These are phyloP conservation scores for Druon quercuslanigerum DNA, from an alignment of 1,140 invertebrate species.

Conservation along the genomic window DNA sequence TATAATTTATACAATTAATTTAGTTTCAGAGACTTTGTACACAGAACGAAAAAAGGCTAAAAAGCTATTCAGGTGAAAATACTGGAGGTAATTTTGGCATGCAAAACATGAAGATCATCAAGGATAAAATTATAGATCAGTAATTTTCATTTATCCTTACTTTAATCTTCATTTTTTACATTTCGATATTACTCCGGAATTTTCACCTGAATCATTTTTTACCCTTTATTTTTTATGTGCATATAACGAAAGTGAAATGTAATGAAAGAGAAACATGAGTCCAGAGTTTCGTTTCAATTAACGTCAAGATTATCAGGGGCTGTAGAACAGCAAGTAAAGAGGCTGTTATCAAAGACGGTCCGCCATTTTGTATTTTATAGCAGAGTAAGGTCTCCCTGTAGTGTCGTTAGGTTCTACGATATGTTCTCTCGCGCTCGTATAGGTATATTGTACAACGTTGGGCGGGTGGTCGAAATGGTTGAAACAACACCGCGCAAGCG, in stretches of 20 bases:
- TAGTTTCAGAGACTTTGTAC: too few species aligned
- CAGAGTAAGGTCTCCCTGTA: constrained; percentile 46
- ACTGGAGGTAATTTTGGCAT: too few species aligned
- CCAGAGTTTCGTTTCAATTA: neutral
- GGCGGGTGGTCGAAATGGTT: constrained; percentile 33
- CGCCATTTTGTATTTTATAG: constrained; percentile 64
- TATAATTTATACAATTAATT: too few species aligned
- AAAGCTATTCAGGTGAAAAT: too few species aligned
- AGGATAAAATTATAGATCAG: too few species aligned
- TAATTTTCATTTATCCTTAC: too few species aligned
- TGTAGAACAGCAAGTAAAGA: constrained; percentile 24
- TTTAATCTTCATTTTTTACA: too few species aligned
- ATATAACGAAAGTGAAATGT: neutral
- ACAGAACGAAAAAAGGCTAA: too few species aligned
- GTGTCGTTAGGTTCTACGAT: constrained; percentile 40
- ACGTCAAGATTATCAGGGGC: neutral
- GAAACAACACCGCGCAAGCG: constrained; percentile 58
- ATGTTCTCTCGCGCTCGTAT: constrained; percentile 33
- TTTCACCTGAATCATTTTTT: too few species aligned
- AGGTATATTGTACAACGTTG: constrained; percentile 14
- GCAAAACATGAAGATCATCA: too few species aligned
- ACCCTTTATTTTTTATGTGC: too few species aligned
- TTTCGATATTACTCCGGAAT: too few species aligned
- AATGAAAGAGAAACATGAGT: neutral
- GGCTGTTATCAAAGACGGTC: constrained; percentile 54